Evolutionary conservation across 2,888 invertebrate species (phyloP).

Genomic region (Polietes domitor): DNA sequence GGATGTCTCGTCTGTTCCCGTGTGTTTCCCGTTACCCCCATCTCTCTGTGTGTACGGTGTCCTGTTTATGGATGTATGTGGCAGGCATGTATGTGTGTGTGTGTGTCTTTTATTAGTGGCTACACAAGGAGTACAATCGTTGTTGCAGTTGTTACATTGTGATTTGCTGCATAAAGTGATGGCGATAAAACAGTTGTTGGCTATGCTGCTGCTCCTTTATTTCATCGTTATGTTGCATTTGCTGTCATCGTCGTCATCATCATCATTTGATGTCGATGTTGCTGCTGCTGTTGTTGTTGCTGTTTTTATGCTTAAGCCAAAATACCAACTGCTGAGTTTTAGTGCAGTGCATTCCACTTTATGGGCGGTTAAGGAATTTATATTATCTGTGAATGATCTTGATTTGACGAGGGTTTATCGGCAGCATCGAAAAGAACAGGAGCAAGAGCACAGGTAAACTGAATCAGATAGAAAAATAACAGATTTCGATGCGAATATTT

Average conservation of each 20-base stretch:
- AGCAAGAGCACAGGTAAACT: no score
- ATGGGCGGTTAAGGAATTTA: constrained; percentile 53
- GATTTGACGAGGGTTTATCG: constrained; percentile 33
- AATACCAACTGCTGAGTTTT: constrained; percentile 13
- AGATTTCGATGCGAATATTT: no score
- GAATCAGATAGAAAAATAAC: no score
- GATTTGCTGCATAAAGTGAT: constrained; percentile 50
- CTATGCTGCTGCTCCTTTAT: constrained; percentile 19
- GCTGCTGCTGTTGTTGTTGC: neutral
- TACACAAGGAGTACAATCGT: constrained; percentile 26
- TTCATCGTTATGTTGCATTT: constrained; percentile 37
- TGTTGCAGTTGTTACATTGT: constrained; percentile 40
- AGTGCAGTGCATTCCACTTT: constrained; percentile 36
- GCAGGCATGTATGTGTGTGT: neutral
- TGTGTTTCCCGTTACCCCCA: neutral
- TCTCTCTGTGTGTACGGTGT: constrained; percentile 3
- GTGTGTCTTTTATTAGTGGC: no score
- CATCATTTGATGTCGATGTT: neutral
- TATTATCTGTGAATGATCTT: constrained; percentile 50
- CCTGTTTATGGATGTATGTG: neutral
- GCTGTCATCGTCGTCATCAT: constrained; percentile 41
- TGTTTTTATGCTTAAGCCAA: neutral
- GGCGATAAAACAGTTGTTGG: constrained; percentile 52
- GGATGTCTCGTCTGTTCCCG: constrained; percentile 17
- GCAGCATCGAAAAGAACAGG: neutral